These are phyloP conservation scores for Agelastica alni DNA, from an alignment of 2,888 invertebrate genomes.

Conservation along the genomic window DNA sequence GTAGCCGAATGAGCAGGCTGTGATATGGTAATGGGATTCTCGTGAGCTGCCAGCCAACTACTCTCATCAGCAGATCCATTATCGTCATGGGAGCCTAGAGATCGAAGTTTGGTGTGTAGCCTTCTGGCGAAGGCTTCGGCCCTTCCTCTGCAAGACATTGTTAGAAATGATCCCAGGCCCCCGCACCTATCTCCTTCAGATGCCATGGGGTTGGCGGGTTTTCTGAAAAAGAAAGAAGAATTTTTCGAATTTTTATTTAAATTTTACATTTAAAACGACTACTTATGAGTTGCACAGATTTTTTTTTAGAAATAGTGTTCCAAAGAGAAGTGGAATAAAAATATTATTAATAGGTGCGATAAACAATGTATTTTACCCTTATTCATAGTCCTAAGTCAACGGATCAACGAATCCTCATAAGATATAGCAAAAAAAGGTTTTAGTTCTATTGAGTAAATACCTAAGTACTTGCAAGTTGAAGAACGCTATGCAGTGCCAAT, in stretches of 20 bases:
- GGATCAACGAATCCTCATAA: too few relatives aligned
- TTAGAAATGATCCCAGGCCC: constrained; percentile 70
- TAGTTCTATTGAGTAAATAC: too few relatives aligned
- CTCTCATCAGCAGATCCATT: constrained; percentile 38
- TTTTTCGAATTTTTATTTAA: not conserved
- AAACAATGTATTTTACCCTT: too few relatives aligned
- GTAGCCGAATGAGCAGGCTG: constrained; percentile 60
- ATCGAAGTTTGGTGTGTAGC: constrained; percentile 73
- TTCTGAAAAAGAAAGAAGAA: constrained; percentile 10
- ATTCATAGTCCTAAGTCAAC: too few relatives aligned
- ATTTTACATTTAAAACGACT: too few relatives aligned
- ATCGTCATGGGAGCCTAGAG: constrained; percentile 65
- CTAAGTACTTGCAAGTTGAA: too few relatives aligned
- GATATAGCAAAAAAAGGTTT: too few relatives aligned
- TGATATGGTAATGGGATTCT: constrained; percentile 51
- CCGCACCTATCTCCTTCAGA: constrained; percentile 65
- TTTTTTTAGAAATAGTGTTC: too few relatives aligned
- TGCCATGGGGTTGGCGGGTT: constrained; percentile 38
- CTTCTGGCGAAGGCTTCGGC: constrained; percentile 82
- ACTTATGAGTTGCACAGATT: too few relatives aligned
- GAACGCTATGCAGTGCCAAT: too few relatives aligned
- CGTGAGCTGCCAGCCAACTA: constrained; percentile 48
- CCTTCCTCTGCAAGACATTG: constrained; percentile 78
- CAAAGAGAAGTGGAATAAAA: too few relatives aligned
- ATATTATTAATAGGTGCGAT: too few relatives aligned